Percentiles rank a stretch among this genome's conserved stretches.
Conservation (phyloP, 2,113 vertebrate genomes). For the Callospermophilus lateralis region DNA sequence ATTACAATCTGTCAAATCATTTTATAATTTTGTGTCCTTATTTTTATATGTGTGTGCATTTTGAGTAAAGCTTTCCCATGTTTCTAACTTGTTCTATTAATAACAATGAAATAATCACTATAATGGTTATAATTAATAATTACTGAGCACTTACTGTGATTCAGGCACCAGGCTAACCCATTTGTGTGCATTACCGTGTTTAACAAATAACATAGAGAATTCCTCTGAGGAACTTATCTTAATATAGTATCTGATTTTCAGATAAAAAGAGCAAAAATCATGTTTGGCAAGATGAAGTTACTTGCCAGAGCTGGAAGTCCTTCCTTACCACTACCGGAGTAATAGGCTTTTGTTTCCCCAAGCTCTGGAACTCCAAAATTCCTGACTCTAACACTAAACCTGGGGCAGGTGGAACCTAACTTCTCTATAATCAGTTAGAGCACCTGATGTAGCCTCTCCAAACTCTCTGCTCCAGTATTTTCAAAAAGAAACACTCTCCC, state of each 20-base stretch:
- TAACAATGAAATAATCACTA: conserved; percentile 23
- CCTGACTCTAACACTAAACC: not conserved
- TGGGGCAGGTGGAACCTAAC: not conserved
- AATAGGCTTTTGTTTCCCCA: not conserved
- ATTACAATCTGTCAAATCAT: not conserved
- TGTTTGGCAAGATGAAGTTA: not conserved
- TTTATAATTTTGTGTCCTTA: not conserved
- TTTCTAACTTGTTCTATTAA: conserved; percentile 8
- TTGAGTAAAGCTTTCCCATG: not conserved
- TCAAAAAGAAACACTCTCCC: not conserved
- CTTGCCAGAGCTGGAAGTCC: not conserved
- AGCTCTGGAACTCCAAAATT: not conserved
- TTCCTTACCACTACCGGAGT: not conserved
- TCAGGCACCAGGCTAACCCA: not conserved
- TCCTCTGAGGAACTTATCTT: not conserved
- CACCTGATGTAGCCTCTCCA: not conserved
- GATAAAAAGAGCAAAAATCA: not conserved
- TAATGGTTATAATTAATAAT: conserved; percentile 28
- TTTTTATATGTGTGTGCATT: not conserved
- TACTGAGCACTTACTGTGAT: conserved; percentile 3
- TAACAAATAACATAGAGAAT: not conserved
- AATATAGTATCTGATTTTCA: not conserved
- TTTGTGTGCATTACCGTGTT: not conserved
- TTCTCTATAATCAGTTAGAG: not conserved
- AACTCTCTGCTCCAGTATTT: not conserved